Base-by-base conservation (phyloP, 2,797 vertebrate genomes). In the Galago senegalensis region DNA sequence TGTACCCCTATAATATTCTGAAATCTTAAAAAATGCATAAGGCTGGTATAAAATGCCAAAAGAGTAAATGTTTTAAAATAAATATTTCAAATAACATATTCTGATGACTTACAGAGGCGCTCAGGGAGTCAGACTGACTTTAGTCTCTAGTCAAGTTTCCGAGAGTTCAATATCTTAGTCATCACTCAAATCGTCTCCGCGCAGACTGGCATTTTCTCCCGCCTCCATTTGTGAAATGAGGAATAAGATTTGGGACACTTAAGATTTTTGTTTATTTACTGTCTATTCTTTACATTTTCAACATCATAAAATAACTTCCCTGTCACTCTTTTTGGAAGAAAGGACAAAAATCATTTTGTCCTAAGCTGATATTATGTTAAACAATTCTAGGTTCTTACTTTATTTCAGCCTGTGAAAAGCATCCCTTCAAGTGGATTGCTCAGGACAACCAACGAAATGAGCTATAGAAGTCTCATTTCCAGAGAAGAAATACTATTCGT, bases 391-490 rank as follows among this genome's bases (percentile, higher is more conserved):
- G 5, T 94, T 95, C 97, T 34, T 89, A 73, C 40, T 94, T 95
- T 91, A 60, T 91, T 97, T 76, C 9, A 69, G 13, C 27, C 96
- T 88, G 61, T 67, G 46, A 92, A 95, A 89, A 95, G 16, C 13
- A 95, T 40, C 65, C 58, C 7, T 97, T 96, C 61, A 93, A 96
- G 12, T 12, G 97, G 40, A 75, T 85, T 89, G 34, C 85, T 83
- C 11, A 56, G 7, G 20, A n/a, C 65, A 73, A 60, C 69, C 37
- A 40, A 92, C 94, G 43, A 90, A 96, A 94, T 46, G 7, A 29
- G 65, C n/a, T 49, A 91, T 63, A 95, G 46, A 85, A 2, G 49
- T 95, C 94, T 96, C 92, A n/a, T 84, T 90, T 80, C 14, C 69
- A 67, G 63, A 93, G 58, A 43, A 25, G 73, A 85, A 97, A 97